These are phyloP conservation scores for Chloroclystis v-ata DNA, from an alignment of 2,888 invertebrate genomes.

Conservation along the genomic window DNA sequence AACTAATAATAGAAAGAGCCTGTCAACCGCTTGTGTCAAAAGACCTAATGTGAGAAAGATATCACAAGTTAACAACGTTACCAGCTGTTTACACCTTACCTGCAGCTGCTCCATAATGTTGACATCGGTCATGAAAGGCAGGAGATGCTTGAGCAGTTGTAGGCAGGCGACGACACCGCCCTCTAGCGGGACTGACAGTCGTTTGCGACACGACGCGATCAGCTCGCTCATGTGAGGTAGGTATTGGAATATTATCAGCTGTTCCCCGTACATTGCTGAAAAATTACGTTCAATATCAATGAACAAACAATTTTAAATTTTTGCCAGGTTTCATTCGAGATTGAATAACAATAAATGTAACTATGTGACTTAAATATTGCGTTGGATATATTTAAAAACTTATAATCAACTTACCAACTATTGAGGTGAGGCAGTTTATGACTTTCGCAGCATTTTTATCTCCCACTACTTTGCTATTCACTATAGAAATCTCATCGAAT, in stretches of 20 bases:
- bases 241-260: conserved; percentile 92
- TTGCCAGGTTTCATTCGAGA: too few species aligned
- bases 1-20: too few species aligned
- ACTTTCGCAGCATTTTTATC: conserved; percentile 91
- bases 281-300: conserved; percentile 23
- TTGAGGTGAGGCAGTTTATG: conserved; percentile 92
- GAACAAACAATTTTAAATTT: too few species aligned
- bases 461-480: conserved; percentile 82
- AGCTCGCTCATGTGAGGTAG: conserved; percentile 93
- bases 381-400: neutral
- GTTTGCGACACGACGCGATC: conserved; percentile 86
- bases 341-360: too few species aligned
- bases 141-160: conserved; percentile 86
- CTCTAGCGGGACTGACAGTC: conserved; percentile 90
- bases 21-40: too few species aligned
- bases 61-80: too few species aligned
- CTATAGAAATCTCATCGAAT: conserved; percentile 80
- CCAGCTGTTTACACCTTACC: too few species aligned
- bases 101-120: conserved; percentile 92
- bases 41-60: too few species aligned
- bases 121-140: conserved; percentile 89
- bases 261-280: conserved; percentile 90
- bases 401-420: conserved; percentile 82
- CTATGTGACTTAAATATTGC: too few species aligned
- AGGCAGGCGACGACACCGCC: conserved; percentile 92